Conservation (phyloP, 2,113 vertebrate species). For the Chrysochloris asiatica region DNA sequence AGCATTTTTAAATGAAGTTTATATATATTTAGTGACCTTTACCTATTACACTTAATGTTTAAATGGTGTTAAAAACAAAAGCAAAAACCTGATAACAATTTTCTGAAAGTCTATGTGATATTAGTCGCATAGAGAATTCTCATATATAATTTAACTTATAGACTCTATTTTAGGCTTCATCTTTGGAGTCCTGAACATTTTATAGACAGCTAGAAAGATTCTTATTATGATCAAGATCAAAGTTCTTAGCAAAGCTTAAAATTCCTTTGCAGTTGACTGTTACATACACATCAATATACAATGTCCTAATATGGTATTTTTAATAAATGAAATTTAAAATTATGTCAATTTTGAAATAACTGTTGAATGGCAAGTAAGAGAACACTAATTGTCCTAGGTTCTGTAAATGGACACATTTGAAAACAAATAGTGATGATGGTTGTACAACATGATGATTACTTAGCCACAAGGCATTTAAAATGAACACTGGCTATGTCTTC, state of each 20-base stretch:
- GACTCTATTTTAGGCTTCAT: not conserved
- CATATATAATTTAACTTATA: not conserved
- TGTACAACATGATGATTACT: too few species aligned
- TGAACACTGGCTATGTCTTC: not conserved
- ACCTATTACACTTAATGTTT: not conserved
- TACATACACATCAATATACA: not conserved
- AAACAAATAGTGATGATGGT: too few species aligned
- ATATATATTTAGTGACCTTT: not conserved
- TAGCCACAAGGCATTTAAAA: not conserved
- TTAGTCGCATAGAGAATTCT: not conserved
- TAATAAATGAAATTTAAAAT: conserved; percentile 20
- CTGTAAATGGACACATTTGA: too few species aligned
- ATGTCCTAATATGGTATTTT: not conserved
- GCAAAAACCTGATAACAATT: not conserved
- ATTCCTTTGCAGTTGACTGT: not conserved
- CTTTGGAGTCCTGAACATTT: not conserved
- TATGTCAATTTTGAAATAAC: conserved; percentile 6
- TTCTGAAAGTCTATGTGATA: not conserved
- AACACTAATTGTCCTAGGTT: not conserved
- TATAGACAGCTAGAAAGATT: conserved; percentile 4
- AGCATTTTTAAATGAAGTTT: not conserved
- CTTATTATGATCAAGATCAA: not conserved
- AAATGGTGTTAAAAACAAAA: not conserved
- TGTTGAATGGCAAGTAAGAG: not conserved
- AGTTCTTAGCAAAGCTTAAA: conserved; percentile 10